Evolutionary conservation across 2,888 invertebrate species (phyloP).

Genomic region (Leucania comma): DNA sequence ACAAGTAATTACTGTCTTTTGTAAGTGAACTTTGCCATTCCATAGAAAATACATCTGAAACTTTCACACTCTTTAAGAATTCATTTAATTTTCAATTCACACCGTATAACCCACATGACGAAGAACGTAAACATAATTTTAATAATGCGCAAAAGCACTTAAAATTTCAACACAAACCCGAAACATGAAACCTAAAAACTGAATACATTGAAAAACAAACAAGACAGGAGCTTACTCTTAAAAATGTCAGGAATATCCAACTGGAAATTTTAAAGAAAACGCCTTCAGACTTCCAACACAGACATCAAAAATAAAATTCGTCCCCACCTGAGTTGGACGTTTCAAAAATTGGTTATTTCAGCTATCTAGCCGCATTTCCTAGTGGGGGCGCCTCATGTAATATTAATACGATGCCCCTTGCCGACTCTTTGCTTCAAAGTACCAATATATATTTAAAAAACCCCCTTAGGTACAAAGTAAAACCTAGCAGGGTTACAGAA

Average conservation of each 20-base stretch:
- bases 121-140: slow-evolving; percentile 12
- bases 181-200: slow-evolving; percentile 34
- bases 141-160: slow-evolving; percentile 8
- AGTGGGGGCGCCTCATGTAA: slow-evolving; percentile 70
- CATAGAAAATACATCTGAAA: no score
- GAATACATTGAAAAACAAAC: slow-evolving; percentile 49
- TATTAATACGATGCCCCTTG: slow-evolving; percentile 71
- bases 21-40: no score
- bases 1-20: no score
- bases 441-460: slow-evolving; percentile 77
- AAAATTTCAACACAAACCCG: slow-evolving; percentile 14
- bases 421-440: slow-evolving; percentile 67
- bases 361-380: slow-evolving; percentile 65
- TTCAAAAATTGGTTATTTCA: slow-evolving; percentile 75
- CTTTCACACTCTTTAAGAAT: not conserved
- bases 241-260: slow-evolving; percentile 59
- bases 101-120: not conserved
- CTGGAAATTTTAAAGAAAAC: slow-evolving; percentile 56
- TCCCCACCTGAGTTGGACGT: slow-evolving; percentile 71
- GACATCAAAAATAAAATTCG: slow-evolving; percentile 64
- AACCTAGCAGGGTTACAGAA: slow-evolving; percentile 57
- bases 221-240: slow-evolving; percentile 32
- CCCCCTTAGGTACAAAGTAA: slow-evolving; percentile 58
- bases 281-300: slow-evolving; percentile 40
- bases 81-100: not conserved